These are phyloP conservation scores for Semotilus atromaculatus DNA, from an alignment of 2,797 vertebrate genomes.

Conservation along the genomic window DNA sequence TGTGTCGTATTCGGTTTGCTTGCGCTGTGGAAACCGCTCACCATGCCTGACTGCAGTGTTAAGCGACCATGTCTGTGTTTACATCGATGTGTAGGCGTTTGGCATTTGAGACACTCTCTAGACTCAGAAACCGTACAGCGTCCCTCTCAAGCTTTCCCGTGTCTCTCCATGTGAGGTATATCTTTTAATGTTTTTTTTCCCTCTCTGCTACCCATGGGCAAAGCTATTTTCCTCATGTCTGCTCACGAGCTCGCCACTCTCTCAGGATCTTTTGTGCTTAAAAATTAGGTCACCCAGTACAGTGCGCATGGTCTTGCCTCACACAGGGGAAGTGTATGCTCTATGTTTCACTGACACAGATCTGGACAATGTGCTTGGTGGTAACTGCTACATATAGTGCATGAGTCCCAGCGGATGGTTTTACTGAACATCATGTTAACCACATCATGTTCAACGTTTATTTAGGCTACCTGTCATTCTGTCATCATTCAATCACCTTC, in stretches of 20 bases:
- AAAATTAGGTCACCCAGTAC: conserved; percentile 75
- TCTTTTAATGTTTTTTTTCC: conserved; percentile 34
- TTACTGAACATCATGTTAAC: conserved; percentile 9
- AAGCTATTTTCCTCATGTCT: conserved; percentile 52
- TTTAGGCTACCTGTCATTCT: neutral
- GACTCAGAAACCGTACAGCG: conserved; percentile 2
- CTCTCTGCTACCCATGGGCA: conserved; percentile 46
- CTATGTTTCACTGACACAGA: conserved; percentile 56
- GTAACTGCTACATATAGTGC: conserved; percentile 30
- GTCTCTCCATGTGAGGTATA: conserved; percentile 35
- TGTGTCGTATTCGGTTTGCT: neutral
- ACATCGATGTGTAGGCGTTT: conserved; percentile 54
- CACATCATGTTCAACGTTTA: neutral
- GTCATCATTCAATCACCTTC: neutral
- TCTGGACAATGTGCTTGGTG: conserved; percentile 60
- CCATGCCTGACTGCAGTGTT: conserved; percentile 1
- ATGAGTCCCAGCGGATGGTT: conserved; percentile 13
- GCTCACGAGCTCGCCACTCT: conserved; percentile 48
- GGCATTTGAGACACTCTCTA: conserved; percentile 34
- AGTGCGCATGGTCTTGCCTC: conserved; percentile 59
- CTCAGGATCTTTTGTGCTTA: conserved; percentile 59
- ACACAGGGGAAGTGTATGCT: conserved; percentile 59
- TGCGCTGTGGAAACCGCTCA: neutral
- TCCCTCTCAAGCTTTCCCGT: conserved; percentile 10
- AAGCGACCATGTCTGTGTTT: conserved; percentile 42